These are phyloP conservation scores for Caenorhabditis becei DNA, from an alignment of 2,888 invertebrate genomes.

Conservation along the genomic window DNA sequence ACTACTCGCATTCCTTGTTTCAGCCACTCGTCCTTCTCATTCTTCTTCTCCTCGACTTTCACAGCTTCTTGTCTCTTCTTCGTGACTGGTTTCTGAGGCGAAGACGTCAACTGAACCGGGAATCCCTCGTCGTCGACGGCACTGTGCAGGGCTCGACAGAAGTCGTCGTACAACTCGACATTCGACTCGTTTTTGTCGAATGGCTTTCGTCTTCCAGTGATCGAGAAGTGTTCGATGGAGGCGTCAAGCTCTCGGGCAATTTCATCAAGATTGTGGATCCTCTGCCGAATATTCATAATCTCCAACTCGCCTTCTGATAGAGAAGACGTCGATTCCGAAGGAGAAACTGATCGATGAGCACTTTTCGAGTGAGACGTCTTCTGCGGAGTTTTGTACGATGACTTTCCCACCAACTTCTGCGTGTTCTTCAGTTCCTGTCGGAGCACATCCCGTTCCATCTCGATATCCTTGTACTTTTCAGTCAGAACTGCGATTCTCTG, in stretches of 20 bases:
- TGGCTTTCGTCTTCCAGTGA: constrained; percentile 1
- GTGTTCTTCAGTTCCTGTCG: constrained; percentile 48
- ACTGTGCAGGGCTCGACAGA: constrained; percentile 56
- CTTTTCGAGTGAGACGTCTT: constrained; percentile 3
- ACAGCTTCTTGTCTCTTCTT: background rate
- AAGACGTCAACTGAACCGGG: constrained; percentile 46
- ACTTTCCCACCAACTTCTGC: constrained; percentile 38
- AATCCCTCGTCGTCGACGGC: constrained; percentile 43
- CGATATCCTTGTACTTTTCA: constrained; percentile 53
- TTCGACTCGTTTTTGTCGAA: constrained; percentile 34
- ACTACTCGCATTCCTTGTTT: constrained; percentile 30
- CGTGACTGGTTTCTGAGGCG: constrained; percentile 47
- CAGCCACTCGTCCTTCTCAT: constrained; percentile 11
- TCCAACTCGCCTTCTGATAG: constrained; percentile 61
- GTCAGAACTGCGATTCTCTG: constrained; percentile 48
- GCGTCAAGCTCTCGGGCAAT: constrained; percentile 67
- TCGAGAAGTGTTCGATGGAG: constrained; percentile 61
- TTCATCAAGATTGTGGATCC: constrained; percentile 66
- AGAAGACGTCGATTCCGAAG: constrained; percentile 37
- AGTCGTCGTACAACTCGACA: constrained; percentile 56
- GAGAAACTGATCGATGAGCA: constrained; percentile 4
- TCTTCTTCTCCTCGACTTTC: background rate
- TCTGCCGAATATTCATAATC: constrained; percentile 57
- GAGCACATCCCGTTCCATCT: constrained; percentile 54
- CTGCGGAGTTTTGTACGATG: background rate